These are phyloP conservation scores for Etia nguti DNA, from an alignment of 2,113 vertebrate genomes.

Conservation along the genomic window DNA sequence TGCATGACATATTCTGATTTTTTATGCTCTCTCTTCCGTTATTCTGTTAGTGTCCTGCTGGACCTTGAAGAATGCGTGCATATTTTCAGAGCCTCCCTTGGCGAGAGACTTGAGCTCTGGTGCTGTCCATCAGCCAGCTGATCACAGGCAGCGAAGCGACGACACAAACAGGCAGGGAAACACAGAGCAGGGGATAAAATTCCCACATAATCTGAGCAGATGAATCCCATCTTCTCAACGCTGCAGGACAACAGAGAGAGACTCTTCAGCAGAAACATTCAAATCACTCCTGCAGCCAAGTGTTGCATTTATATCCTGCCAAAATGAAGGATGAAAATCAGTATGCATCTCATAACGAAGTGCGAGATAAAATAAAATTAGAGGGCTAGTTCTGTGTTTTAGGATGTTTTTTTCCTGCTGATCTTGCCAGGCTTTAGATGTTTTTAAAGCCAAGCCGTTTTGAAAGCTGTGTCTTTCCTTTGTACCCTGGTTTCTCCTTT, in stretches of 20 bases:
- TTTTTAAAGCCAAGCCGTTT: neutral
- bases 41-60: neutral
- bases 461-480: neutral
- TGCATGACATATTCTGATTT: neutral
- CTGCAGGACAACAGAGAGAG: neutral
- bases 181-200: slow-evolving; percentile 25
- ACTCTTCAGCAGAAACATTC: slow-evolving; percentile 28
- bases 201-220: slow-evolving; percentile 30
- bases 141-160: slow-evolving; percentile 22
- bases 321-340: neutral
- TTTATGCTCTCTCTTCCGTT: neutral
- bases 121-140: slow-evolving; percentile 10
- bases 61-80: slow-evolving; percentile 50
- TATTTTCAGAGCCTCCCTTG: slow-evolving; percentile 47
- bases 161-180: neutral
- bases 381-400: neutral
- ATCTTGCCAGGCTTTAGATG: neutral
- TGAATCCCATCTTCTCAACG: slow-evolving; percentile 26
- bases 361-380: neutral
- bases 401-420: neutral
- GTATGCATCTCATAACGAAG: neutral
- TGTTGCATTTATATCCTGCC: neutral
- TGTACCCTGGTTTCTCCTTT: neutral
- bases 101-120: slow-evolving; percentile 34
- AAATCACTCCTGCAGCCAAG: slow-evolving; percentile 26